phyloP scores from a whole-genome alignment of 1,140 invertebrate species.

The Dolichoris vasculosae region DNA sequence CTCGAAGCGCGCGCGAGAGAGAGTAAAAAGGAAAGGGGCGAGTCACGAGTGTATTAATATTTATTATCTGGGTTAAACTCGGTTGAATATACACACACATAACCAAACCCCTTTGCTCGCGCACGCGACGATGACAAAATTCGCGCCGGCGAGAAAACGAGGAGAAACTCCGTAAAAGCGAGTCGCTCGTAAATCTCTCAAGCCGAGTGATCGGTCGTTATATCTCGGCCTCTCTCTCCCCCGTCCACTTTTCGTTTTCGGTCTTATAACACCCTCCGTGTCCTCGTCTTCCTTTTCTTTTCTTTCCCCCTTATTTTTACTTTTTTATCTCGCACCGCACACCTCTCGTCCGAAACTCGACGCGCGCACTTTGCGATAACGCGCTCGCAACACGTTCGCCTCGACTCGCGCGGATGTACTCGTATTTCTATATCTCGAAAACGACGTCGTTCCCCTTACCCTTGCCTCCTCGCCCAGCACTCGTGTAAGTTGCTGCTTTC shows the following conservation, averaged over 20 bases:
- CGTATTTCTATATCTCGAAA: too few relatives aligned
- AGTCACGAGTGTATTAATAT: conserved; percentile 39
- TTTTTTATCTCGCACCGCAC: too few relatives aligned
- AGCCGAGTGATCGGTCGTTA: conserved; percentile 56
- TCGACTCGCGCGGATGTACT: neutral
- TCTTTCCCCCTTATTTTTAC: neutral
- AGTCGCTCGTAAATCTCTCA: conserved; percentile 53
- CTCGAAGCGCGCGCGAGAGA: neutral
- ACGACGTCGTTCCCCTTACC: too few relatives aligned
- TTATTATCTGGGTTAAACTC: conserved; percentile 43
- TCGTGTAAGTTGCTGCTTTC: too few relatives aligned
- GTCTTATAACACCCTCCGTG: neutral
- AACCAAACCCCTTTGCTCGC: neutral
- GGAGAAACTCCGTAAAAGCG: conserved; percentile 52
- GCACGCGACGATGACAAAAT: conserved; percentile 28
- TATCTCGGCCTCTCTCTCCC: neutral
- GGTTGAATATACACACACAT: neutral
- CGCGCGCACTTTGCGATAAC: too few relatives aligned
- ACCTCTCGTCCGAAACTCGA: neutral
- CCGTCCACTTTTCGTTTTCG: conserved; percentile 23
- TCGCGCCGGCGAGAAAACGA: conserved; percentile 42
- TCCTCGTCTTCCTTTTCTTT: neutral
- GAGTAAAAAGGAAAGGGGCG: neutral
- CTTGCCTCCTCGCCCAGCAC: too few relatives aligned
- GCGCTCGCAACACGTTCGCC: neutral